Conservation (phyloP, 1,140 invertebrate genomes). For the Eufriesea mexicana region DNA sequence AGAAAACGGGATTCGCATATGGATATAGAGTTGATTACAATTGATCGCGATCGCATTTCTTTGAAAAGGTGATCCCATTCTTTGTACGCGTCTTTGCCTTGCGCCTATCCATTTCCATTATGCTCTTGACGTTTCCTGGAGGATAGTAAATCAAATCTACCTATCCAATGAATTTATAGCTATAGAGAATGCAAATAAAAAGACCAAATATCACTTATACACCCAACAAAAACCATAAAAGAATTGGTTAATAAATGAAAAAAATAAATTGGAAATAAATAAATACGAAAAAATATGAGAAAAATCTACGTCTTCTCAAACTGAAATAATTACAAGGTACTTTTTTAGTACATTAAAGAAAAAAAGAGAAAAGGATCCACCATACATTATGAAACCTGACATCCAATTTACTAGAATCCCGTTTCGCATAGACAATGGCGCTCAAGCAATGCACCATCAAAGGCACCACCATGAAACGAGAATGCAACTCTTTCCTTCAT, state of each 20-base stretch:
- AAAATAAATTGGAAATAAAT: too few relatives aligned
- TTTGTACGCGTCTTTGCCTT: background rate
- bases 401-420: background rate
- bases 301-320: background rate
- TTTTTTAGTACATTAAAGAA: background rate
- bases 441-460: background rate
- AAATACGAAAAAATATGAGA: too few relatives aligned
- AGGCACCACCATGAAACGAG: background rate
- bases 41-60: background rate
- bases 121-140: background rate
- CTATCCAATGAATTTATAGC: background rate
- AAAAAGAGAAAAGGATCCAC: too few relatives aligned
- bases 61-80: background rate
- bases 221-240: background rate
- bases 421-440: background rate
- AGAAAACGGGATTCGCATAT: background rate
- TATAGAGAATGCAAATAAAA: background rate
- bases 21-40: conserved; percentile 1
- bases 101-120: background rate
- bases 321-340: background rate
- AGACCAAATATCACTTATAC: background rate
- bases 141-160: background rate
- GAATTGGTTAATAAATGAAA: background rate
- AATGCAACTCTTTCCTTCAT: background rate
- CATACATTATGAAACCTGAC: too few relatives aligned